phyloP scores from a whole-genome alignment of 2,113 vertebrate genomes.

The Ptilonorhynchus violaceus region DNA sequence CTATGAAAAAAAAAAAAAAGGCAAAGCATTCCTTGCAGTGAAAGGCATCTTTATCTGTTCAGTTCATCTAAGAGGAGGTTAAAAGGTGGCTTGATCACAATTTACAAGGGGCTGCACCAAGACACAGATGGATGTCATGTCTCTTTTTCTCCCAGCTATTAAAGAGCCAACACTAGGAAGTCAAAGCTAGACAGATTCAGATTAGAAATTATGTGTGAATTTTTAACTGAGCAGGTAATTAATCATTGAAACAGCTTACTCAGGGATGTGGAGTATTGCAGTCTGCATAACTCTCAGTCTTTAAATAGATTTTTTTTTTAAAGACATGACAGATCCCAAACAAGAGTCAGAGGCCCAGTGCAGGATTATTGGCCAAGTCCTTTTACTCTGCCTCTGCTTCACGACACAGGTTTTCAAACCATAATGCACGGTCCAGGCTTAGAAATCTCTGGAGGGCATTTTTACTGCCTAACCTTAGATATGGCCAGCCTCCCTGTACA shows the following conservation, averaged over 20 bases:
- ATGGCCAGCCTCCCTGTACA: background rate
- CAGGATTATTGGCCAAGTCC: background rate
- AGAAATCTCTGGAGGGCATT: background rate
- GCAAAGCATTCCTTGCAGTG: background rate
- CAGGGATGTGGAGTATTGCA: background rate
- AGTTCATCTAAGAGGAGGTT: background rate
- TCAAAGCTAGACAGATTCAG: background rate
- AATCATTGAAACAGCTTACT: constrained; percentile 43
- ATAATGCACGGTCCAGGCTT: background rate
- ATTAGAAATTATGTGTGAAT: constrained; percentile 30
- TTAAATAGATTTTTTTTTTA: constrained; percentile 1
- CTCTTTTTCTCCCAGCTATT: background rate
- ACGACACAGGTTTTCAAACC: background rate
- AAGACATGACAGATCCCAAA: background rate
- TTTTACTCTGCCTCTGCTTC: background rate
- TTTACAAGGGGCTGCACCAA: background rate
- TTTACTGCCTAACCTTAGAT: background rate
- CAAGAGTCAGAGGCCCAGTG: background rate
- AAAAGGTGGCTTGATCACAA: background rate
- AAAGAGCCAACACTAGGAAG: background rate
- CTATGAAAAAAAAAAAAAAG: background rate
- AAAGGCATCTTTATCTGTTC: background rate
- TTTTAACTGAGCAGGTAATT: constrained; percentile 32
- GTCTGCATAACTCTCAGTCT: background rate
- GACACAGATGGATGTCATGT: background rate